Evolutionary conservation across 2,888 invertebrate species (phyloP).

Genomic region (Dioctria rufipes): DNA sequence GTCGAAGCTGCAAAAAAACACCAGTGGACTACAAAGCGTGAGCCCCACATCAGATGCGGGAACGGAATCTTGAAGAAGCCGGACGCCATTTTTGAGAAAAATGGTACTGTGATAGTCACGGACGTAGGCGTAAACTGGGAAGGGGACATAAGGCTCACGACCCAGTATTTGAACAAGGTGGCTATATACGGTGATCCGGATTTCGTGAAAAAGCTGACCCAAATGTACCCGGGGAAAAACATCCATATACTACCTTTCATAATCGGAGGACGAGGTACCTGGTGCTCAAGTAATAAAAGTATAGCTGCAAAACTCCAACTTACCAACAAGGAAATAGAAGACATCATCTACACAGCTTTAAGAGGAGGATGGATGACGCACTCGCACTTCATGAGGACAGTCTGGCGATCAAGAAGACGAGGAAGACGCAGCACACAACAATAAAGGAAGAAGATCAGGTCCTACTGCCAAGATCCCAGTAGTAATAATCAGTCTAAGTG

Average conservation of each 20-base stretch:
- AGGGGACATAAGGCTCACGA: neutral
- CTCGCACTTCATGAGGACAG: no score
- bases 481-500: no score
- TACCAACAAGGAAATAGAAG: neutral
- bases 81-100: no score
- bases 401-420: no score
- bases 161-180: neutral
- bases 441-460: no score
- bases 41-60: neutral
- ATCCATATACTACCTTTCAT: neutral
- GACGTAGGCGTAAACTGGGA: neutral
- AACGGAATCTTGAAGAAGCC: constrained; percentile 11
- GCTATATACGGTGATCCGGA: neutral
- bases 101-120: neutral
- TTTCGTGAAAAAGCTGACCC: neutral
- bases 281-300: neutral
- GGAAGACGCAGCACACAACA: no score
- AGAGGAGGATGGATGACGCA: no score
- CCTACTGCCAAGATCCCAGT: no score
- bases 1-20: neutral
- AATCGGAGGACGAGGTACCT: neutral
- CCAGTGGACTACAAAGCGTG: neutral
- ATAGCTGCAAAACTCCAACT: neutral
- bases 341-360: no score
- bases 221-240: neutral